These are phyloP conservation scores for Danio kyathit DNA, from an alignment of 2,797 vertebrate species.

Conservation along the genomic window DNA sequence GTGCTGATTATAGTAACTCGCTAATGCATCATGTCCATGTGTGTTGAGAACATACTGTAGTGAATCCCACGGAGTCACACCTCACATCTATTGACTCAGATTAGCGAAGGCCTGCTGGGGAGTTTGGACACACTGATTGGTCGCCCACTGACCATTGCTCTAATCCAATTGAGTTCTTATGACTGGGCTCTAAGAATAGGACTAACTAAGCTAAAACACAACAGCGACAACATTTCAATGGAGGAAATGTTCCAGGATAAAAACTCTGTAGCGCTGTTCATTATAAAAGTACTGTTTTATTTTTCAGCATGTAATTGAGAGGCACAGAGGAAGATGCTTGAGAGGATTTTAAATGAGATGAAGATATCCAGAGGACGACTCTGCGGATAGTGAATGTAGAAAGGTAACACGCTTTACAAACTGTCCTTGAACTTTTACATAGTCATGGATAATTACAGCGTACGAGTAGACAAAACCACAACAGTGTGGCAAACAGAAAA, in stretches of 20 bases:
- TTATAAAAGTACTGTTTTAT: conserved; percentile 28
- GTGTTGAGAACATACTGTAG: not conserved
- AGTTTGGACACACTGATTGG: conserved; percentile 65
- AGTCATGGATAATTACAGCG: not conserved
- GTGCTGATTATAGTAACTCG: not conserved
- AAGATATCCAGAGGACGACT: conserved; percentile 65
- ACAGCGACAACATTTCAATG: conserved; percentile 63
- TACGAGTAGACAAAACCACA: not conserved
- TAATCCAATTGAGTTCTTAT: conserved; percentile 85
- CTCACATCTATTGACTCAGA: conserved; percentile 58
- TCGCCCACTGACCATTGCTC: conserved; percentile 58
- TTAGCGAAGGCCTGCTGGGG: conserved; percentile 66
- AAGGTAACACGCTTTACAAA: conserved; percentile 69
- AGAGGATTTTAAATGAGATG: conserved; percentile 68
- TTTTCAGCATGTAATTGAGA: conserved; percentile 59
- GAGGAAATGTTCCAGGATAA: conserved; percentile 62
- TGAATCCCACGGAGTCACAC: conserved; percentile 10
- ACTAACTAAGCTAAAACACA: conserved; percentile 70
- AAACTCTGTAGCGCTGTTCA: conserved; percentile 30
- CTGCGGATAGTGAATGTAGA: conserved; percentile 68
- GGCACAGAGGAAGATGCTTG: conserved; percentile 55
- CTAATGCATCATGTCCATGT: not conserved
- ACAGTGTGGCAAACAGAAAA: not conserved
- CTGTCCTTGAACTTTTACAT: not conserved
- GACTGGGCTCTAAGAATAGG: conserved; percentile 77